Evolutionary conservation across 2,113 vertebrate species (phyloP).

Genomic region (Colaptes auratus): DNA sequence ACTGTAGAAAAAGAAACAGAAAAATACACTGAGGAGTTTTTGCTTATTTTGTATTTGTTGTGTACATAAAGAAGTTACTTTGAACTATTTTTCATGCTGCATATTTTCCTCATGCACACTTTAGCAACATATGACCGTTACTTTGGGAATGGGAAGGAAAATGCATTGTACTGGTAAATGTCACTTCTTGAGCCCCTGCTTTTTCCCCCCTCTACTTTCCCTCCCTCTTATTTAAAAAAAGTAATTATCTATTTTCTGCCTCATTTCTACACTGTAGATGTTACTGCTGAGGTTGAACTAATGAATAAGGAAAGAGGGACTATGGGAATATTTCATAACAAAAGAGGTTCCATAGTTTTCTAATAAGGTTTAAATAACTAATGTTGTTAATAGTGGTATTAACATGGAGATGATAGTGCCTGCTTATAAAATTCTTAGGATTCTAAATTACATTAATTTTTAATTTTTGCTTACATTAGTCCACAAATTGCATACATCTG

Average conservation of each 20-base stretch:
- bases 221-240: background rate
- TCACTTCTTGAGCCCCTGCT: background rate
- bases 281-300: background rate
- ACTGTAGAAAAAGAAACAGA: background rate
- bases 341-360: background rate
- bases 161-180: background rate
- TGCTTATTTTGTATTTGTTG: background rate
- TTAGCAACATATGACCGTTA: background rate
- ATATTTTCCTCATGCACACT: background rate
- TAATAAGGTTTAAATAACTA: background rate
- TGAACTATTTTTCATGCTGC: background rate
- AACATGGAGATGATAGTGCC: background rate
- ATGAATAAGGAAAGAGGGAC: background rate
- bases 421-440: background rate
- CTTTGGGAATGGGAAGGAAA: background rate
- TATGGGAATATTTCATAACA: background rate
- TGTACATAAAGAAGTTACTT: background rate
- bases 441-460: background rate
- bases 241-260: background rate
- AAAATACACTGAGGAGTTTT: background rate
- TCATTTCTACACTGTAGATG: rapidly evolving
- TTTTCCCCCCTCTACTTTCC: background rate
- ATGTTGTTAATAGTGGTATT: background rate
- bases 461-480: background rate
- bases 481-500: background rate